A percentile compares a stretch with the other conserved stretches of the same genome.
Evolutionary conservation across 2,888 invertebrate genomes (phyloP).

Genomic region (Drosophila mayaguana): DNA sequence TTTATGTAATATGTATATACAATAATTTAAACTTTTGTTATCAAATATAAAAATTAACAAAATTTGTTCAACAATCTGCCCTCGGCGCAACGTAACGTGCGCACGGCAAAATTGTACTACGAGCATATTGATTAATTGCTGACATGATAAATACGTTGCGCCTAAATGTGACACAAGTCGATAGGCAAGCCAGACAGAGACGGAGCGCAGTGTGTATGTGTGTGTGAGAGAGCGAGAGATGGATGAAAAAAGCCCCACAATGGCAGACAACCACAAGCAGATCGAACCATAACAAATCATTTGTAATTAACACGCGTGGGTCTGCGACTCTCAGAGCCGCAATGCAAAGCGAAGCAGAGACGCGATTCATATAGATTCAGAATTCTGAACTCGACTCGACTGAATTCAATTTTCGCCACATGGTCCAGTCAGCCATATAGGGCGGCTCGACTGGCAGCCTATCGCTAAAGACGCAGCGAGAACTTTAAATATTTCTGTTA

Average conservation of each 20-base stretch:
- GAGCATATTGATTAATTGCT: conserved; percentile 75
- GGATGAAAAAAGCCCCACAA: conserved; percentile 65
- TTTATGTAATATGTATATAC: too few species aligned
- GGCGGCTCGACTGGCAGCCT: conserved; percentile 55
- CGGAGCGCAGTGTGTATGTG: conserved; percentile 7
- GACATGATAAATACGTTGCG: conserved; percentile 77
- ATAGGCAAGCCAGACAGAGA: conserved; percentile 22
- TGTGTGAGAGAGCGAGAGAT: conserved; percentile 17
- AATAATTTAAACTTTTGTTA: not conserved
- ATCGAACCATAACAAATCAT: conserved; percentile 74
- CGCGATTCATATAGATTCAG: not conserved
- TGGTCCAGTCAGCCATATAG: conserved; percentile 65
- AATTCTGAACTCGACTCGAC: not conserved
- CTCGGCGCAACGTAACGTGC: conserved; percentile 27
- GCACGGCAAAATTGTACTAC: conserved; percentile 38
- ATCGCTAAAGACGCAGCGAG: conserved; percentile 30
- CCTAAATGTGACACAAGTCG: conserved; percentile 76
- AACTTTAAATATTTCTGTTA: conserved; percentile 35
- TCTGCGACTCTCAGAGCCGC: conserved; percentile 24
- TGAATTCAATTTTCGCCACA: conserved; percentile 68
- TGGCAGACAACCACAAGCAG: conserved; percentile 62
- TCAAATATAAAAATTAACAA: not conserved
- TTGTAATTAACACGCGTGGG: conserved; percentile 81
- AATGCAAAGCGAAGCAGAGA: conserved; percentile 19
- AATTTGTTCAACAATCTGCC: conserved; percentile 6